Evolutionary conservation across 2,113 vertebrate genomes (phyloP), one percentile per base, ranked within the genome.

Genomic region (Talpa occidentalis): DNA sequence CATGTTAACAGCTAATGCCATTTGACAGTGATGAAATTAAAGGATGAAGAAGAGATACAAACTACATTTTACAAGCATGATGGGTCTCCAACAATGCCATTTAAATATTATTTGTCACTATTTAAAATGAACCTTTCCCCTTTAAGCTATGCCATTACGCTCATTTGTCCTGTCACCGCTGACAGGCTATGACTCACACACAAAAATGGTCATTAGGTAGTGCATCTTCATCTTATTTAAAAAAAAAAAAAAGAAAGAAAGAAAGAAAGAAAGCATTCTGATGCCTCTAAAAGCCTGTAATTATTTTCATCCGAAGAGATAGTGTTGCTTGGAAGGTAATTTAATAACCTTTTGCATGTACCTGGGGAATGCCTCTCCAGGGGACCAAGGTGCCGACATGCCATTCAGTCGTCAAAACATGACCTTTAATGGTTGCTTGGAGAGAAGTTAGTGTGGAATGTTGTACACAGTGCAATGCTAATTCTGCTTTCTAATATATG

Each of bases 281-380:
- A 98, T 98, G 98, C 98, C 98, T 98, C 98, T 99, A 99, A 99
- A 99, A 98, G 98, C 99, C 99, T 99, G 99, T 99, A 99, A 99
- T 99, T 99, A 99, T 99, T 99, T 99, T 99, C 99, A 99, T 99
- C 98, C 98, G 96, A 99, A 98, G 98, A 99, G 98, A 99, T 99
- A 99, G 99, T 99, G 98, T 99, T 98, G 99, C 98, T 98, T 98
- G 96, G 99, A 99, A 99, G 99, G 99, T 99, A 99, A 99, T 99
- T 99, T 99, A 99, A 99, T 99, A 99, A 99, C 99, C 99, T 99
- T 99, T 99, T 99, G 99, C 99, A 98, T 99, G 99, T 99, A 99
- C 99, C 99, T 99, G 99, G 99, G 99, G 99, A 99, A 99, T 99
- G 98, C 99, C 99, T 99, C 99, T 99, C 99, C 97, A 98, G 99